These are phyloP conservation scores for Dryococelus australis DNA, from an alignment of 2,888 invertebrate genomes.

Conservation along the genomic window DNA sequence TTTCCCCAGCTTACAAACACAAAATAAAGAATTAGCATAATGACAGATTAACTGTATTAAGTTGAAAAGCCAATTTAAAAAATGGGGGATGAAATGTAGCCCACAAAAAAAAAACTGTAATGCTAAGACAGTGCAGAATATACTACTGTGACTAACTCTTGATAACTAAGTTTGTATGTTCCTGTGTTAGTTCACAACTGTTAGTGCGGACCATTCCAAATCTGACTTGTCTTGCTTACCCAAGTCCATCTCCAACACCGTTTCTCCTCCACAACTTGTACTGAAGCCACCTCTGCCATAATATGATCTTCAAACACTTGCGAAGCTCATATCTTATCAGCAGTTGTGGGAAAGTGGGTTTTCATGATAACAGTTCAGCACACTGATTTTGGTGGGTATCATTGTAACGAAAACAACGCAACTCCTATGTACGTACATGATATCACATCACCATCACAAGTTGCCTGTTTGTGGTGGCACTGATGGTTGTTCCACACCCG, in stretches of 20 bases:
- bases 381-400: background rate
- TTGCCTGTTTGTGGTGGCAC: background rate
- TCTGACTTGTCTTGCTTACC: background rate
- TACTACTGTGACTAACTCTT: background rate
- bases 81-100: background rate
- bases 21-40: too few species aligned
- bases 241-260: background rate
- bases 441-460: background rate
- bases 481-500: background rate
- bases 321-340: background rate
- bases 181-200: constrained; percentile 1
- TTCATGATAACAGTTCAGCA: constrained; percentile 4
- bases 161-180: too few species aligned
- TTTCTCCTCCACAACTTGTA: background rate
- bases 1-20: too few species aligned
- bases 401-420: background rate
- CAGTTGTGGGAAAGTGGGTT: background rate
- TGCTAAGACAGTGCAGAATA: background rate
- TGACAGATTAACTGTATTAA: too few species aligned
- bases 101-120: background rate
- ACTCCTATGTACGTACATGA: background rate
- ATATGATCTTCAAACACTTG: background rate
- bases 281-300: background rate
- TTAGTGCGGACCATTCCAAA: constrained; percentile 4
- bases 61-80: too few species aligned